Evolutionary conservation across 2,113 vertebrate genomes (phyloP), one percentile per base, ranked within the genome.

Genomic region (Aegotheles bennettii): DNA sequence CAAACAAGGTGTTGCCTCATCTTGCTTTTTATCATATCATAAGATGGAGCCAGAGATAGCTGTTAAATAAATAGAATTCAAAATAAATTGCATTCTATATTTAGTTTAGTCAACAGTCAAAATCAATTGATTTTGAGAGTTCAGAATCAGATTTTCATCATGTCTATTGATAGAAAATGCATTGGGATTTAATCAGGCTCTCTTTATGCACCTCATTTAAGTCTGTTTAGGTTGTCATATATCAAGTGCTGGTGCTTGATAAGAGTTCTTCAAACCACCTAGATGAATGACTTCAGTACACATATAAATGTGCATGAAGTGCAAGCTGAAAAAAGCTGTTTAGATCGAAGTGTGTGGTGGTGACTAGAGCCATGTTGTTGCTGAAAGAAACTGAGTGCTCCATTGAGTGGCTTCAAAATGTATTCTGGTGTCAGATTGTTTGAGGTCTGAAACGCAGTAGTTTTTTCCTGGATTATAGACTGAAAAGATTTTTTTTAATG

Each of bases 141-240:
- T 83, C 61, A 91, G 80, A 94, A 92, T 93, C 67, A 89, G 79
- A 94, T 97, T 97, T 96, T 90, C 75, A 43, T 91, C 26, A 6
- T 31, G n/a, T 91, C 57, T 87, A 11, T 51, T 95, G 91, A 91
- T 73, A 86, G 92, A 92, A 96, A 97, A 85, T 74, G 67, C 51
- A 81, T 61, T 89, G 67, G 45, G 21, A 80, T 94, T 69, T 90
- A 95, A 91, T 89, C 75, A 94, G 16, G 42, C 40, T 90, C 69
- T 93, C 90, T 92, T 97, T 81, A 64, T 70, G 53, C 3, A 8
- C 61, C 93, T 87, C 43, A 71, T 89, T 96, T 95, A 85, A 84
- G 91, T 68, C 61, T 75, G 31, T 90, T 87, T 64, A 85, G 26
- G n/a, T 87, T 97, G 61, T 91, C 35, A 0, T 56, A 43, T 68